phyloP scores from a whole-genome alignment of 2,888 invertebrate species.

The Trachelus iudaicus region DNA sequence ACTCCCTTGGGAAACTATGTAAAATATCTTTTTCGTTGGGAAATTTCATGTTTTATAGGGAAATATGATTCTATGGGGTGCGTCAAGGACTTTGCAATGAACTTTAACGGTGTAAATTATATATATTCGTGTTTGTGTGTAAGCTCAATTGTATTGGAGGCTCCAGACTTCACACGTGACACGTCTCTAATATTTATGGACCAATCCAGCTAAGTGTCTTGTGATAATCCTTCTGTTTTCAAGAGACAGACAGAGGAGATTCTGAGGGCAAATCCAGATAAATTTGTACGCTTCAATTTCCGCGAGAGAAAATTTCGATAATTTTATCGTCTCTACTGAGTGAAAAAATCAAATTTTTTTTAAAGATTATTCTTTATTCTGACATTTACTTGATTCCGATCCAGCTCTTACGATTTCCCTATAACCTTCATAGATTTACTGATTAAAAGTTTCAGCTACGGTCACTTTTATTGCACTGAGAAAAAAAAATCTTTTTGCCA shows the following conservation, averaged over 20 bases:
- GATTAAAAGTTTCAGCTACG: not conserved
- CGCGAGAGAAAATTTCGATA: not conserved
- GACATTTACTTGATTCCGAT: not conserved
- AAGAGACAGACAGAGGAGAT: not conserved
- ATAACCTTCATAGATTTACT: not conserved
- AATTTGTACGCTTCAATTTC: not conserved
- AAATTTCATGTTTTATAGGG: not conserved
- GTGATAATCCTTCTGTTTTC: not conserved
- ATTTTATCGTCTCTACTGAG: not conserved
- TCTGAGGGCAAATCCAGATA: not conserved
- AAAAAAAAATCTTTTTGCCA: not conserved
- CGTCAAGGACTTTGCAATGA: not conserved
- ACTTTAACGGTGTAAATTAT: too few species aligned
- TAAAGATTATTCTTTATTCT: not conserved
- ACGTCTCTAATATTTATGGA: not conserved
- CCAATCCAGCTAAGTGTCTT: not conserved
- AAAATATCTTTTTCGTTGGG: not conserved
- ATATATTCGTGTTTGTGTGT: too few species aligned
- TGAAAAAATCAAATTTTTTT: not conserved
- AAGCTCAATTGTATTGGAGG: not conserved
- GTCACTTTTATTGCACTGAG: not conserved
- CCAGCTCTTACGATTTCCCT: not conserved
- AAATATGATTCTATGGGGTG: not conserved
- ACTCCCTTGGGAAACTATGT: not conserved
- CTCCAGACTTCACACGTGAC: not conserved